Conservation (phyloP, 2,113 vertebrate genomes). For the Dolichotis patagonum region DNA sequence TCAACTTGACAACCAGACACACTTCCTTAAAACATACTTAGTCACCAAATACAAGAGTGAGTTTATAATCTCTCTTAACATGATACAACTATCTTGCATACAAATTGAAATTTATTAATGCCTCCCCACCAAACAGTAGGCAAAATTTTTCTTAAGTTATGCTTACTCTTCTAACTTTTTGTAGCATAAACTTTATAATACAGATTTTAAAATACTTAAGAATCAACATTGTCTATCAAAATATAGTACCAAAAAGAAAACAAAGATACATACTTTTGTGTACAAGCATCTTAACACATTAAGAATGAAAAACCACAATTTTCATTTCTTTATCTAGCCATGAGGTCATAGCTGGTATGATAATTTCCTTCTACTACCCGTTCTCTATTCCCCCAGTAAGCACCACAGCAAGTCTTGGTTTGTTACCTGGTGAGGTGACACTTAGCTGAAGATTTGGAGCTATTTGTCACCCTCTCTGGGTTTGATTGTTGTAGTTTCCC, state of each 20-base stretch:
- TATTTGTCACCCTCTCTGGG: neutral
- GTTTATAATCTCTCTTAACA: neutral
- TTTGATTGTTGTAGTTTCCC: neutral
- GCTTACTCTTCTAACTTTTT: neutral
- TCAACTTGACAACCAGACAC: neutral
- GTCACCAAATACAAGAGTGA: neutral
- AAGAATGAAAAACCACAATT: neutral
- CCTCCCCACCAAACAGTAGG: neutral
- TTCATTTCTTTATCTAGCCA: neutral
- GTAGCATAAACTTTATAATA: neutral
- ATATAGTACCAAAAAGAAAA: neutral
- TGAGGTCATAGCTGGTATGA: neutral
- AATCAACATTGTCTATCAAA: neutral
- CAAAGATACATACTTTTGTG: neutral
- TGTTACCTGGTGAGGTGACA: neutral
- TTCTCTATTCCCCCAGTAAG: neutral
- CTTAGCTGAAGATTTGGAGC: neutral
- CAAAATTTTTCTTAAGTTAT: neutral
- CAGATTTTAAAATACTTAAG: neutral
- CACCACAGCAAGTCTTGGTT: neutral
- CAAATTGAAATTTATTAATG: neutral
- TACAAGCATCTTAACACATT: neutral
- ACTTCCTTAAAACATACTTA: neutral
- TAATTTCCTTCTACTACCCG: neutral
- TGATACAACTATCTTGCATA: neutral